Evolutionary conservation across 2,888 invertebrate genomes (phyloP).

Genomic region (Acanthosepion pharaonis): DNA sequence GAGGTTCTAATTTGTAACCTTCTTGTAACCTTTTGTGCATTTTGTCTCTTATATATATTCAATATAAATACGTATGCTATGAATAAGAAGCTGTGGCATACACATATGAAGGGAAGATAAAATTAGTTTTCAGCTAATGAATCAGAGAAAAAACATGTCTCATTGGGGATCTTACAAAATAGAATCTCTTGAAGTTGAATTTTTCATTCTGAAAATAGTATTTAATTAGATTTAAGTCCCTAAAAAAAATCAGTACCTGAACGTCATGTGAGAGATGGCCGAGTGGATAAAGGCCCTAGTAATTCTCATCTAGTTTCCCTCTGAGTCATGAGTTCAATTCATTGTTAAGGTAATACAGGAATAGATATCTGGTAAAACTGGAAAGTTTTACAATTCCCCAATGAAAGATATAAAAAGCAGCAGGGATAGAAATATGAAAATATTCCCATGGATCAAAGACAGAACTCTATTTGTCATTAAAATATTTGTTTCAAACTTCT

Average conservation of each 20-base stretch:
- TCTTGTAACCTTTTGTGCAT: background rate
- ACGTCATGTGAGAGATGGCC: background rate
- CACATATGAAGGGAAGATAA: background rate
- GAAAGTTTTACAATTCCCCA: no score
- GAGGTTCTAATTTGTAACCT: background rate
- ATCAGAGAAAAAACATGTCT: background rate
- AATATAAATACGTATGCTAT: background rate
- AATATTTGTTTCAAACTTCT: no score
- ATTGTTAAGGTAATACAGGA: no score
- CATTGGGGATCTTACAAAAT: background rate
- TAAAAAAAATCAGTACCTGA: background rate
- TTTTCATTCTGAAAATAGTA: background rate
- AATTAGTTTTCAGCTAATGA: background rate
- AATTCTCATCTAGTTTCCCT: background rate
- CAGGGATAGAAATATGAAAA: no score
- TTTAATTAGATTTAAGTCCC: background rate
- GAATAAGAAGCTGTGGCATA: background rate
- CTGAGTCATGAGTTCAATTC: background rate
- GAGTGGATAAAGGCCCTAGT: background rate
- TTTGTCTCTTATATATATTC: background rate
- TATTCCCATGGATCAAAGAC: no score
- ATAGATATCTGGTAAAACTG: no score
- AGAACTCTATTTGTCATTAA: no score
- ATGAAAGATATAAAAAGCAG: no score
- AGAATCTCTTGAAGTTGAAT: background rate